phyloP scores from a whole-genome alignment of 2,888 invertebrate genomes.

The Leptopterna dolabrata region DNA sequence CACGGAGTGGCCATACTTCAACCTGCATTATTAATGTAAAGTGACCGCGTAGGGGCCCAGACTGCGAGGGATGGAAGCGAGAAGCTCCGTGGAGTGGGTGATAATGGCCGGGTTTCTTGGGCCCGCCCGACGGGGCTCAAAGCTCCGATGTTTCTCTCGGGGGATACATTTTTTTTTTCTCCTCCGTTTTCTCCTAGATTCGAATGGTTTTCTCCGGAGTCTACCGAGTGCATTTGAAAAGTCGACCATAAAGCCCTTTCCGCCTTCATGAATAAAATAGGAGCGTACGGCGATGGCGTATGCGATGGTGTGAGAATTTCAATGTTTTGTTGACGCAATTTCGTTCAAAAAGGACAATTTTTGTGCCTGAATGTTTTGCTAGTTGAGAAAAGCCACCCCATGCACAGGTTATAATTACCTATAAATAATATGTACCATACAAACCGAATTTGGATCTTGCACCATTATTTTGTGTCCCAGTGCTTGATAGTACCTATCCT shows the following conservation, averaged over 20 bases:
- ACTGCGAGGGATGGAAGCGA: not conserved
- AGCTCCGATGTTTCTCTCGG: not conserved
- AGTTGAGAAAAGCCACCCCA: too few relatives aligned
- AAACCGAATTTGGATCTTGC: too few relatives aligned
- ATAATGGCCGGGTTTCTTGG: slow-evolving; percentile 22
- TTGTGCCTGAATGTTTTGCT: too few relatives aligned
- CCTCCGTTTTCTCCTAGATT: not conserved
- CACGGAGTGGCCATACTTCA: slow-evolving; percentile 48
- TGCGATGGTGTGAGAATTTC: too few relatives aligned
- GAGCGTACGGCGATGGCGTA: not conserved
- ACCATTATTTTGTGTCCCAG: too few relatives aligned
- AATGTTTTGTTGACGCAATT: too few relatives aligned
- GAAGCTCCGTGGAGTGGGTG: slow-evolving; percentile 10
- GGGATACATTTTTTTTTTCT: not conserved
- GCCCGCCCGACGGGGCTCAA: not conserved
- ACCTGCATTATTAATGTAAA: slow-evolving; percentile 49
- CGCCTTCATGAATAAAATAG: not conserved
- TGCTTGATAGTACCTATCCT: too few relatives aligned
- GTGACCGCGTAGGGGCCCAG: slow-evolving; percentile 25
- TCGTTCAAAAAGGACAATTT: too few relatives aligned
- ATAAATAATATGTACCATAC: too few relatives aligned
- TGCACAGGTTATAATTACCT: too few relatives aligned
- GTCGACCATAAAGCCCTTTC: not conserved
- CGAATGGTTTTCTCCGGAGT: not conserved
- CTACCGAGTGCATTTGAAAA: not conserved